Evolutionary conservation across 2,888 invertebrate species (phyloP).

Genomic region (Dugesia japonica): DNA sequence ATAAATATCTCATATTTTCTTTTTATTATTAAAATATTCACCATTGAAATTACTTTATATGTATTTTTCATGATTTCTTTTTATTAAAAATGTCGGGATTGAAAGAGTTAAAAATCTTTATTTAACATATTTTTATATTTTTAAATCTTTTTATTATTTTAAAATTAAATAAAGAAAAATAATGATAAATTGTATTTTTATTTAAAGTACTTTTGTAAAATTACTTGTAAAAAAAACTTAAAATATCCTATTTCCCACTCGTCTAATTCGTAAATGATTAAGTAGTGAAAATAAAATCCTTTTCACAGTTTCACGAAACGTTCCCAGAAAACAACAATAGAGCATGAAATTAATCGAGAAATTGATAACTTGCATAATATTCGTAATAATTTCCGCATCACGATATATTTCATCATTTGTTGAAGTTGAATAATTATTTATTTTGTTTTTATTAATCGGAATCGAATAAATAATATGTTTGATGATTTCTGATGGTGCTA

Average conservation of each 20-base stretch:
- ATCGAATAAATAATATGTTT: slow-evolving; percentile 36
- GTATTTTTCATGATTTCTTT: too few relatives aligned
- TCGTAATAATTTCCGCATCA: slow-evolving; percentile 51
- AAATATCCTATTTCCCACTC: slow-evolving; percentile 4
- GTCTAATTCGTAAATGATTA: not conserved
- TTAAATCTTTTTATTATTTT: too few relatives aligned
- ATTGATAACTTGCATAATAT: slow-evolving; percentile 60
- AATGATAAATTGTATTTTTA: too few relatives aligned
- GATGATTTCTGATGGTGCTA: slow-evolving; percentile 38
- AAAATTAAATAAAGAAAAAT: too few relatives aligned
- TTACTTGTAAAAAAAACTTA: not conserved
- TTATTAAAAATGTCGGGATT: too few relatives aligned
- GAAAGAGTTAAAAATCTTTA: too few relatives aligned
- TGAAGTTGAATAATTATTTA: not conserved
- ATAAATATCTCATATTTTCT: too few relatives aligned
- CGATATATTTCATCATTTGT: slow-evolving; percentile 36
- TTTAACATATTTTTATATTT: too few relatives aligned
- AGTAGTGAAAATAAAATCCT: not conserved
- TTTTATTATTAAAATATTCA: too few relatives aligned
- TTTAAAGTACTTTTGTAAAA: too few relatives aligned
- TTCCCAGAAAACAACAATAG: slow-evolving; percentile 63
- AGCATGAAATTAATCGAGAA: slow-evolving; percentile 65
- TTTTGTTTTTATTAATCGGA: not conserved
- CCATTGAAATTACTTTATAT: too few relatives aligned
- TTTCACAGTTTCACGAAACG: slow-evolving; percentile 56